Base-by-base conservation (phyloP, 2,888 invertebrate genomes). In the Poecilus cupreus region DNA sequence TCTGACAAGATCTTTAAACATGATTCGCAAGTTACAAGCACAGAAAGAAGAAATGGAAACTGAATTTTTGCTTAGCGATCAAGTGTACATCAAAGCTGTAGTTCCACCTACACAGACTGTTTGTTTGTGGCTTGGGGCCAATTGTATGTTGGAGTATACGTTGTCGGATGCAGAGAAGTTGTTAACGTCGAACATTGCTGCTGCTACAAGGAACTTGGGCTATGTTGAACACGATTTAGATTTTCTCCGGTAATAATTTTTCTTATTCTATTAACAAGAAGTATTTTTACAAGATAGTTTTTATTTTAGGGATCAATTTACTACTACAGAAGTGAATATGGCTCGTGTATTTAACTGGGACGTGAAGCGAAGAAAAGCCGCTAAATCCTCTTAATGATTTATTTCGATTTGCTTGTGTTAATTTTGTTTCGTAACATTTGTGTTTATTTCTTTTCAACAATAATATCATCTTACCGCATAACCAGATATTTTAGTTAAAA, bases 241-340 rank as follows among this genome's bases (percentile, higher is more conserved):
- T 89, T 98, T 97, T 89, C 91, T 98, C 80, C 93, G 95, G 94
- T 94, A 89, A 84, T 68, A 54, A 26, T 26, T 26, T 26, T 26
- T 26, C 26, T 26, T 26, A 2, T 26, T 26, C 5, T 26, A 26
- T 26, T 2, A 2, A 3, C 5, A 3, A 5, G 26, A 26, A 6
- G 8, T 68, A 13, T 18, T 39, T 39, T 20, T 8, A 10, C 6
- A 2, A n/a, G 2, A 3, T 57, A 11, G 37, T 0, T 18, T 22
- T 20, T 68, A 13, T 39, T 22, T 43, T 13, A 95, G 98, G 87
- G 98, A 99, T 91, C 99, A 99, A 90, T 96, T 97, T 87, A 99
- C 99, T 13, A 99, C 98, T 18, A 97, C 97, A 60, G 99, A 99
- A 93, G 99, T 99, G 22, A 99, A 98, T 89, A 98, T 99, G 97